phyloP scores from a whole-genome alignment of 2,888 invertebrate genomes.

The Allophyes oxyacanthae region DNA sequence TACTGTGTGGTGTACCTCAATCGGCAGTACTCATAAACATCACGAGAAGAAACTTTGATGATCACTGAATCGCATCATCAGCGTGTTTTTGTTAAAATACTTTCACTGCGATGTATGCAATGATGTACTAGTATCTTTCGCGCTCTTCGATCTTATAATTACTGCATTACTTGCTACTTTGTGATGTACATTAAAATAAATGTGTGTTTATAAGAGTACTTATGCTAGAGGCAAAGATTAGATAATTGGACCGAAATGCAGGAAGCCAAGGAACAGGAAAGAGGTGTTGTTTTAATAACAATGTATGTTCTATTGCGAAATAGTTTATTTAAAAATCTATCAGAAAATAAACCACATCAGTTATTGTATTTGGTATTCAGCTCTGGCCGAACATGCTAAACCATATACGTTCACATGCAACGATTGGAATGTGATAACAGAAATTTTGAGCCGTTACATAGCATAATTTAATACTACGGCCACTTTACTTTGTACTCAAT shows the following conservation, averaged over 20 bases:
- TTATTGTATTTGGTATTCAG: conserved; percentile 83
- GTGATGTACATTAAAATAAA: too few species aligned
- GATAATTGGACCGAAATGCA: conserved; percentile 1
- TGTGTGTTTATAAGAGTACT: too few species aligned
- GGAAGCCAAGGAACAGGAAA: conserved; percentile 37
- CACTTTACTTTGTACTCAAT: conserved; percentile 69
- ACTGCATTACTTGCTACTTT: too few species aligned
- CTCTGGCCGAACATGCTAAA: conserved; percentile 74
- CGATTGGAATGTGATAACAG: conserved; percentile 80
- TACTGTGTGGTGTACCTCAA: too few species aligned
- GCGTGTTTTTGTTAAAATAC: too few species aligned
- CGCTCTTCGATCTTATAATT: too few species aligned
- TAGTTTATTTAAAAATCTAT: conserved; percentile 79
- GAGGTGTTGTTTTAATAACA: conserved; percentile 49
- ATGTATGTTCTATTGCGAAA: conserved; percentile 63
- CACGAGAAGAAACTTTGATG: too few species aligned
- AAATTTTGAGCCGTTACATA: conserved; percentile 63
- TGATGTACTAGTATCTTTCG: too few species aligned
- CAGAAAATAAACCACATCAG: conserved; percentile 81
- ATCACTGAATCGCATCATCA: too few species aligned
- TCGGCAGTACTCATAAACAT: too few species aligned
- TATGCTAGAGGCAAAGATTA: too few species aligned
- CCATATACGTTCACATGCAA: conserved; percentile 65
- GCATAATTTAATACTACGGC: conserved; percentile 59
- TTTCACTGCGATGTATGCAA: too few species aligned